phyloP scores from a whole-genome alignment of 2,113 vertebrate genomes.

The Misgurnus anguillicaudatus region DNA sequence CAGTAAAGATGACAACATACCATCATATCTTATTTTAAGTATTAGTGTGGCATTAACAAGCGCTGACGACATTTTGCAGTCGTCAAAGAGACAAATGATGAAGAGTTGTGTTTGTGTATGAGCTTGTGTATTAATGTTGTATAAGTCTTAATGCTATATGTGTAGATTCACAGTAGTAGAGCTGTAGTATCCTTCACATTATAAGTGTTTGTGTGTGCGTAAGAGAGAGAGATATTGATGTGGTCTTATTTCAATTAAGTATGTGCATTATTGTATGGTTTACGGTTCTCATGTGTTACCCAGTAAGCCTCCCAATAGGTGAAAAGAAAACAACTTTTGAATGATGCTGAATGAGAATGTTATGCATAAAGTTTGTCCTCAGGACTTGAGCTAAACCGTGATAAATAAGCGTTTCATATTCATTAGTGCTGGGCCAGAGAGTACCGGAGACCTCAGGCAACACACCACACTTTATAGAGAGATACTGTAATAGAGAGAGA shows the following conservation, averaged over 20 bases:
- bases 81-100: neutral
- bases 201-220: no score
- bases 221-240: no score
- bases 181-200: no score
- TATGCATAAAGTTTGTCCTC: neutral
- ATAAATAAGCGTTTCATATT: slow-evolving; percentile 61
- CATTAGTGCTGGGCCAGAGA: slow-evolving; percentile 57
- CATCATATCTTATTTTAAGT: slow-evolving; percentile 25
- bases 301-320: neutral
- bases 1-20: slow-evolving; percentile 40
- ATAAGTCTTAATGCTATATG: neutral
- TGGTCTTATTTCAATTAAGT: slow-evolving; percentile 8
- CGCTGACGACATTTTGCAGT: neutral
- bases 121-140: neutral
- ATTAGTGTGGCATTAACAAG: slow-evolving; percentile 5
- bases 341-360: neutral
- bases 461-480: slow-evolving; percentile 20
- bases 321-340: neutral
- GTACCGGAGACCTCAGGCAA: slow-evolving; percentile 35
- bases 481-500: slow-evolving; percentile 2
- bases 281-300: slow-evolving; percentile 15
- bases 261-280: slow-evolving; percentile 16
- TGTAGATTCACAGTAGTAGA: no score
- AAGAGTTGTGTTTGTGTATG: neutral
- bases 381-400: slow-evolving; percentile 57